Conservation (phyloP, 2,113 vertebrate species). For the Thermophis baileyi region DNA sequence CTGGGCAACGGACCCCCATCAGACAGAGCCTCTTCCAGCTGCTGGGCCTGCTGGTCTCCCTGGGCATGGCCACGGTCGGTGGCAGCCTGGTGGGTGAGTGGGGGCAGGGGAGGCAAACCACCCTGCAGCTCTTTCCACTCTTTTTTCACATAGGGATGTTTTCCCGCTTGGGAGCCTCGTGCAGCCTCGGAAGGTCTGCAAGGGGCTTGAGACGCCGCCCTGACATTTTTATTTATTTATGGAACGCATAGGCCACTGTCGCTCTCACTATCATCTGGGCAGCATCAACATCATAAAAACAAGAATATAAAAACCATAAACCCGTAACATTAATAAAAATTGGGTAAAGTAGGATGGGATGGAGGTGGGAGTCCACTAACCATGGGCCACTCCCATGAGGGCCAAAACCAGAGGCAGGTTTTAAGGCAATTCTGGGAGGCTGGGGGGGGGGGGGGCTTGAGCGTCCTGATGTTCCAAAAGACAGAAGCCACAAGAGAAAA, state of each 20-base stretch:
- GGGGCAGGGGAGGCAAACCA: neutral
- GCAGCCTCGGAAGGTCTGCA: neutral
- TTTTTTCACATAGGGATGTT: neutral
- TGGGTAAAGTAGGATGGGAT: neutral
- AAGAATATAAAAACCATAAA: neutral
- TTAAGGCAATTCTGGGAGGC: neutral
- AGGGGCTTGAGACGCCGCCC: neutral
- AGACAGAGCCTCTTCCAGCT: constrained; percentile 74
- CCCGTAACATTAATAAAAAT: neutral
- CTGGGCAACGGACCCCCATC: fast-evolving
- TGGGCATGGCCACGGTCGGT: constrained; percentile 76
- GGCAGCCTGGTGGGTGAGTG: constrained; percentile 81
- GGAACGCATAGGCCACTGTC: neutral
- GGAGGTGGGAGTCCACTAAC: neutral
- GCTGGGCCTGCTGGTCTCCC: constrained; percentile 75
- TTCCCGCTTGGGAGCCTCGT: neutral
- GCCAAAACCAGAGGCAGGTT: too few species aligned
- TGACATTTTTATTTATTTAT: neutral
- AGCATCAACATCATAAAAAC: neutral
- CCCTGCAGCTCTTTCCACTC: neutral
- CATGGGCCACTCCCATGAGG: too few species aligned
- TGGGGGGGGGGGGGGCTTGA: neutral
- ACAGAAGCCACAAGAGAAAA: neutral
- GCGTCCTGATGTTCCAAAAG: neutral
- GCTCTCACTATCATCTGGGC: neutral